Base-by-base conservation (phyloP, 2,113 vertebrate species). In the Mesocricetus auratus region DNA sequence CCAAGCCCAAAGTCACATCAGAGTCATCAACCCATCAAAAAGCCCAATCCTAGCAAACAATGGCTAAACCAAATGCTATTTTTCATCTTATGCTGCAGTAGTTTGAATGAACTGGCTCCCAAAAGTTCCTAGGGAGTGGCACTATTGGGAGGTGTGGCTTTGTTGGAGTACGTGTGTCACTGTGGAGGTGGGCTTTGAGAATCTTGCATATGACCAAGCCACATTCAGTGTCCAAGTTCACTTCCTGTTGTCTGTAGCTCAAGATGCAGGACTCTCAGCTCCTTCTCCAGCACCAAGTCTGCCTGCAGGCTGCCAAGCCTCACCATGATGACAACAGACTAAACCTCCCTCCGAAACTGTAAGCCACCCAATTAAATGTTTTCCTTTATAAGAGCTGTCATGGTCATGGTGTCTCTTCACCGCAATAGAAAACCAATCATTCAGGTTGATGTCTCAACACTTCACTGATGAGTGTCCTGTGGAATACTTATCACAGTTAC, bases 381-480 rank as follows among this genome's bases (percentile, higher is more conserved):
- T 12, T 56, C 53, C 58, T 60, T 60, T 60, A 60, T 60, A 21
- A n/a, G 68, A 71, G 68, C n/a, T 71, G 19, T 36, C 8, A 8
- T 21, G 33, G 13, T 69, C 66, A 69, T 17, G 66, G 5, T 69
- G 33, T 36, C 68, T 69, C 33, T 69, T 69, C 33, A 69, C 33
- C 16, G 33, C 68, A 69, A 69, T 7, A 69, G 15, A 69, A 36
- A 36, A 13, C 68, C 68, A 17, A 69, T 36, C 66, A 58, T 11
- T 53, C 36, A 75, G 69, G 86, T 91, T 66, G 5, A 89, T 89
- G 71, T 89, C 91, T 85, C 77, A 74, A 42, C 71, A 60, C 39
- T 75, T 69, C 53, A 12, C 33, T 87, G 53, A 62, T 7, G 5
- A 36, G 78, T 60, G 11, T 31, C 10, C 64, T 53, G 69, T 82